Base-by-base conservation (phyloP, 2,797 vertebrate species). In the Peromyscus eremicus region DNA sequence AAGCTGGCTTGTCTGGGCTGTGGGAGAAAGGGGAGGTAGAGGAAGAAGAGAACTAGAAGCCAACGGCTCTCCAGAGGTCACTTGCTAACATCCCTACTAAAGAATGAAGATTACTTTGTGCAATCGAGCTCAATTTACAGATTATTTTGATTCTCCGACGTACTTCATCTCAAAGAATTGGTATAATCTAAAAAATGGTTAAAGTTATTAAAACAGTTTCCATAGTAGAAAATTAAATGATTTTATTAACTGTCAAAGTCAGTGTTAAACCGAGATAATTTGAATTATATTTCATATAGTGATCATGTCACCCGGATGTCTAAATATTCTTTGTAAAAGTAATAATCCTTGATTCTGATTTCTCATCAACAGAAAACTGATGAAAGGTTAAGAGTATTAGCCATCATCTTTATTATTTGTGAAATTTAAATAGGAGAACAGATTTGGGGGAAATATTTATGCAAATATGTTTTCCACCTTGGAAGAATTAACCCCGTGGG, bases 231-330 rank as follows among this genome's bases (percentile, higher is more conserved):
- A 97, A 97, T 97, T 97, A 97, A 98, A 95, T 96, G 96, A 97
- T 98, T 97, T 97, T 97, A 97, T 91, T 94, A 96, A 96, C 96
- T 97, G 96, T 97, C 97, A 97, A 94, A 96, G 94, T 96, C 89
- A 75, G 96, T 97, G 94, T 93, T 97, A 97, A 97, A 97, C 95
- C 73, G 52, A 89, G 95, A 97, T 97, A 66, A 96, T 96, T 95
- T 70, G 92, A 97, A 97, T 97, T 97, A 84, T 96, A 95, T 97
- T 98, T 97, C 95, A 94, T 97, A 94, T 92, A 95, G 91, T 95
- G 91, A 97, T 97, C 97, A 87, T 97, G 97, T 97, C 97, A 97
- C 87, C 62, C 40, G 52, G 75, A 92, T 97, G 97, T 98, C 97
- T 98, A 97, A 97, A 98, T 91, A 97, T 83, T 94, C 95, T 94